Base-by-base conservation (phyloP, 2,888 invertebrate species). In the Lysandra coridon region DNA sequence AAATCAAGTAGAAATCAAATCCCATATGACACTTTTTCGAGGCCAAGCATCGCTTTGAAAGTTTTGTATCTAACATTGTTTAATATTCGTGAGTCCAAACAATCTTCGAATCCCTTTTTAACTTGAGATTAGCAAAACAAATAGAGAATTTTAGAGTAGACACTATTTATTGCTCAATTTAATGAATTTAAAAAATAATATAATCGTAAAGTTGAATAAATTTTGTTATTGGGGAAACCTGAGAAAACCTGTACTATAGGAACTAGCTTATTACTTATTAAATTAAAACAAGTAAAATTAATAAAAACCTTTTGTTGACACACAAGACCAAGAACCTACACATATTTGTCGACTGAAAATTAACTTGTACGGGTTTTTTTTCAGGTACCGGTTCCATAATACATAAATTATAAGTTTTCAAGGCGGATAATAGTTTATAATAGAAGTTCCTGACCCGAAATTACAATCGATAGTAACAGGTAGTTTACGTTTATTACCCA, bases 61-160 rank as follows among this genome's bases (percentile, higher is more conserved):
- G 74, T 74, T 74, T 74, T 44, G 44, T 74, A 23, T 44, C 44
- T 74, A 44, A 74, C 49, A 23, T 75, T 75, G 75, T 75, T 75
- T 53, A 75, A 75, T 53, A 75, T 75, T 75, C 75, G 53, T 75
- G 75, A 75, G 23, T 53, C 53, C 49, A 53, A 75, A 75, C 49
- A 75, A 75, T 75, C 74, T 75, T 75, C 44, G 75, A 75, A 75
- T 23, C 49, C 23, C 74, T 62, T 30, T 75, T 75, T 44, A 75
- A 75, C 44, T 44, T 75, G 49, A 75, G 74, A 75, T 75, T 44
- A 44, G 23, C 23, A 23, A 75, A 75, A 75, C 74, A 75, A 75
- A 44, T 75, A 23, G 23, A 23, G 23, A 62, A 62, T 23, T 62
- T 62, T 10, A 62, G 23, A 7, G 62, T 62, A 62, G 62, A 23